These are phyloP conservation scores for Prosopocoilus inquinatus DNA, from an alignment of 2,888 invertebrate species.

Conservation along the genomic window DNA sequence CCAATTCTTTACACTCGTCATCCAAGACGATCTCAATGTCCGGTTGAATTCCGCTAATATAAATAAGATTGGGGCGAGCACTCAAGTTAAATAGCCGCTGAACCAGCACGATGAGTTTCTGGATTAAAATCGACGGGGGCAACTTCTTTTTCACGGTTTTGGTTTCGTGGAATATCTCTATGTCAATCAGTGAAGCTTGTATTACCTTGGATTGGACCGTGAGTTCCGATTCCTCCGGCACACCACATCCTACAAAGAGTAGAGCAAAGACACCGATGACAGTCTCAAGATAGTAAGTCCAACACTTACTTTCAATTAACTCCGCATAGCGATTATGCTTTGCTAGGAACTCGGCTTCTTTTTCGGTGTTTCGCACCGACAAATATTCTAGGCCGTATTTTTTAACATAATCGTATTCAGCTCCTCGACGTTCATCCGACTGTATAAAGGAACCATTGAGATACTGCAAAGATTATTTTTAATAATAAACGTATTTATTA, in stretches of 20 bases:
- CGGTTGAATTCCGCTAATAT: conserved; percentile 58
- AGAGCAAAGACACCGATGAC: conserved; percentile 25
- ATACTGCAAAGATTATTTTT: conserved; percentile 47
- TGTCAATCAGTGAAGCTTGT: conserved; percentile 66
- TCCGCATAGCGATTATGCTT: conserved; percentile 75
- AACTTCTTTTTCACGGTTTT: conserved; percentile 65
- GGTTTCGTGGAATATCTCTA: conserved; percentile 57
- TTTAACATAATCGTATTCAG: conserved; percentile 90
- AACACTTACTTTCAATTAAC: conserved; percentile 70
- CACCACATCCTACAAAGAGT: conserved; percentile 80
- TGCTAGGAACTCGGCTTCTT: conserved; percentile 58
- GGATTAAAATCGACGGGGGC: conserved; percentile 74
- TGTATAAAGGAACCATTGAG: conserved; percentile 72
- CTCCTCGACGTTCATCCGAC: conserved; percentile 72
- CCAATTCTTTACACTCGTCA: conserved; percentile 78
- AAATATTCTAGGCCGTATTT: conserved; percentile 75
- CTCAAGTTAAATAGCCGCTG: conserved; percentile 69
- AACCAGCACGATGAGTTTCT: conserved; percentile 77
- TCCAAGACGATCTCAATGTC: conserved; percentile 73
- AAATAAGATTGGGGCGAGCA: conserved; percentile 50
- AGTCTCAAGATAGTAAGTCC: too few species aligned
- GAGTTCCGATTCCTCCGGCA: conserved; percentile 74
- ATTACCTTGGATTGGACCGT: conserved; percentile 59
- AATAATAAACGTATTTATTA: background rate
- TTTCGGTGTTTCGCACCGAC: conserved; percentile 53